Base-by-base conservation (phyloP, 64 coral and sea anemone species). In the Dendrophyllia cribrosa region DNA sequence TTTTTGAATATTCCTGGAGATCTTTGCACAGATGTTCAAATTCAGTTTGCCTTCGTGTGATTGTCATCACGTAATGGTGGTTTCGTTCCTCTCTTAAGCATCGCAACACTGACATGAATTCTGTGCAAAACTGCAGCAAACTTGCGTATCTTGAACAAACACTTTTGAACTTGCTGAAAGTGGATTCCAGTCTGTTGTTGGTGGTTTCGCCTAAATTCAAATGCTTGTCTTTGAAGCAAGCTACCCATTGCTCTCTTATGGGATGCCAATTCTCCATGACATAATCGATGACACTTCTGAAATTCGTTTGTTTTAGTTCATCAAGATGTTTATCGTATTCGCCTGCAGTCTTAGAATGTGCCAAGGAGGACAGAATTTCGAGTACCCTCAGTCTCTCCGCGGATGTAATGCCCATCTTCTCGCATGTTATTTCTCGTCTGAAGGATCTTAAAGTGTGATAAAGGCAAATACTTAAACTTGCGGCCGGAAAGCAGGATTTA, bases 41-140 rank as follows among this genome's bases (percentile, higher is more conserved):
- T n/a, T n/a, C n/a, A n/a, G n/a, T n/a, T n/a, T n/a, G n/a, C n/a
- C n/a, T n/a, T n/a, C n/a, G n/a, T n/a, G n/a, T n/a, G n/a, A n/a
- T n/a, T n/a, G n/a, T n/a, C n/a, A n/a, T n/a, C n/a, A n/a, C n/a
- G n/a, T n/a, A n/a, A n/a, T n/a, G n/a, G n/a, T n/a, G n/a, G n/a
- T n/a, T n/a, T n/a, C n/a, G n/a, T n/a, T n/a, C n/a, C n/a, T n/a
- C n/a, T n/a, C n/a, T n/a, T n/a, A 45, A 71, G 45, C 59, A 43
- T n/a, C 67, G 65, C 68, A 96, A 82, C 15, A 91, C 75, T 5
- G 89, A 22, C 73, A 96, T 80, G n/a, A 91, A 96, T n/a, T 96
- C 84, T 47, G 66, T n/a, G 43, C 75, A 95, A 34, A 96, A 96
- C 48, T 96, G 85, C 83, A 96, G 3, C 25, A 92, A 58, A 16